Percentiles rank a stretch among this genome's conserved stretches.
Conservation (phyloP, 1,140 invertebrate species). For the Cataglyphis hispanica region DNA sequence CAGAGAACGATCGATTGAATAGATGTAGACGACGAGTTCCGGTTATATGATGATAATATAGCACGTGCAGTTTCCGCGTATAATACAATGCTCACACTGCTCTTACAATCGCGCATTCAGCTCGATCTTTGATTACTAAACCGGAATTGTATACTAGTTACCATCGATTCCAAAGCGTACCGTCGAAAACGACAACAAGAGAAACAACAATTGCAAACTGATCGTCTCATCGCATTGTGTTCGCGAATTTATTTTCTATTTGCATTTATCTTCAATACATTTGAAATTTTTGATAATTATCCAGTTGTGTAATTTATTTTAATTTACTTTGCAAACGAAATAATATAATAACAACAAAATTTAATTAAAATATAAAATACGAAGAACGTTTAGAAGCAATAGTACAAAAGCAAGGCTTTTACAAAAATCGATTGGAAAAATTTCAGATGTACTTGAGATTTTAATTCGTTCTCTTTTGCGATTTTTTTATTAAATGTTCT, state of each 20-base stretch:
- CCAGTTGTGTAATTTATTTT: background rate
- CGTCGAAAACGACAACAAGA: background rate
- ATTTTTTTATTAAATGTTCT: no score
- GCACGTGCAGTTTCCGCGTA: background rate
- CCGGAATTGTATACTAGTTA: background rate
- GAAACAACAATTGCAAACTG: background rate
- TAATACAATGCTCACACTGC: background rate
- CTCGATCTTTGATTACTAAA: background rate
- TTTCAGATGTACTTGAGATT: background rate
- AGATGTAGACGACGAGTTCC: constrained; percentile 20
- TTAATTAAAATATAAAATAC: background rate
- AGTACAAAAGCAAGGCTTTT: background rate
- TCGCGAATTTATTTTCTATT: background rate
- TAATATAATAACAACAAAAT: background rate
- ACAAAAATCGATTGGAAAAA: background rate
- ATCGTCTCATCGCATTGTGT: background rate
- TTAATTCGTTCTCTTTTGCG: no score
- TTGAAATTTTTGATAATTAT: background rate
- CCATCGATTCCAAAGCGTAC: background rate
- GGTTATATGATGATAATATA: background rate
- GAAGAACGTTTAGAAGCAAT: background rate
- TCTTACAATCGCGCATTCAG: background rate
- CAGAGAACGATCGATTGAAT: constrained; percentile 29
- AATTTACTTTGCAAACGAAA: background rate
- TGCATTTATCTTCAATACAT: background rate